Conservation (phyloP, 2,113 vertebrate genomes). For the Nerophis ophidion region DNA sequence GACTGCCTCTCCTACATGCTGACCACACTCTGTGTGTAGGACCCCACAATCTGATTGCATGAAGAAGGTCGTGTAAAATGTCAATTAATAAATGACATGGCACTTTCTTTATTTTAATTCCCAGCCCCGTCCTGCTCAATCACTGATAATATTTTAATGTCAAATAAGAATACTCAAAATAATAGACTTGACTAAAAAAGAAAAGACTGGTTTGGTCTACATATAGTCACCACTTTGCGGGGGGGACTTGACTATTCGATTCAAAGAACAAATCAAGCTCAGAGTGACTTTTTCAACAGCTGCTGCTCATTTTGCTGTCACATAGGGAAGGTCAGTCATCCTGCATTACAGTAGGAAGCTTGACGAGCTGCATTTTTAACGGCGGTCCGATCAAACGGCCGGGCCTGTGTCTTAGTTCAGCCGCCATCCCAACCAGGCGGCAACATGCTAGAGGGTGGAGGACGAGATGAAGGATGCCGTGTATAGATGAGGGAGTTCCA, state of each 20-base stretch:
- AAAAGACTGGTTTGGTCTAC: neutral
- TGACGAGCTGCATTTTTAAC: constrained; percentile 45
- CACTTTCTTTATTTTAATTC: too few relatives aligned
- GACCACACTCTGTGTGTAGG: too few relatives aligned
- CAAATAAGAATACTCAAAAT: too few relatives aligned
- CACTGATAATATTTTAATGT: too few relatives aligned
- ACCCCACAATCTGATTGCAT: too few relatives aligned
- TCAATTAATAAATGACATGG: too few relatives aligned
- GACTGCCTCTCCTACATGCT: too few relatives aligned
- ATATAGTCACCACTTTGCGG: neutral
- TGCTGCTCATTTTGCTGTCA: constrained; percentile 4
- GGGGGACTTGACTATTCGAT: neutral
- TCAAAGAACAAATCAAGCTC: neutral
- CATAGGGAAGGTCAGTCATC: constrained; percentile 21
- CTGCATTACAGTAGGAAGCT: constrained; percentile 15
- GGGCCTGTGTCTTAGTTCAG: constrained; percentile 43
- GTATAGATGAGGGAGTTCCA: constrained; percentile 16
- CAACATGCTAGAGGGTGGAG: constrained; percentile 7
- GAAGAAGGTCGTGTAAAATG: too few relatives aligned
- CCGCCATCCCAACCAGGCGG: constrained; percentile 39
- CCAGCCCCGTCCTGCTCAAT: too few relatives aligned
- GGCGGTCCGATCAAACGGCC: constrained; percentile 41
- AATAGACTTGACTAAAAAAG: constrained; percentile 5
- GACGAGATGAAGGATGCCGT: constrained; percentile 21
- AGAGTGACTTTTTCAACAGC: neutral